A percentile compares a stretch with the other conserved stretches of the same genome.
These are phyloP conservation scores for Mallotus villosus DNA, from an alignment of 2,797 vertebrate genomes.

Conservation along the genomic window DNA sequence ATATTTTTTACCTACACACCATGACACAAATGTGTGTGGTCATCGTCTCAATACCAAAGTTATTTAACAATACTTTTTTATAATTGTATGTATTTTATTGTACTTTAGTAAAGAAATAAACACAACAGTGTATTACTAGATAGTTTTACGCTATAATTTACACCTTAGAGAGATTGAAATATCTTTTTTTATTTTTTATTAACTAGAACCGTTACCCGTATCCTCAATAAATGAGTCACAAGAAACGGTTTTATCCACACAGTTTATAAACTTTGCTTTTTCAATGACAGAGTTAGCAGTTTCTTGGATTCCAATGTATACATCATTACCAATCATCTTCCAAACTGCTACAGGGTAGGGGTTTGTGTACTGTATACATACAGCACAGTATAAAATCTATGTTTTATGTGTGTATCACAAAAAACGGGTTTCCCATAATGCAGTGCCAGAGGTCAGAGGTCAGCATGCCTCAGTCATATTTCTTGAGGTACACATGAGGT, in stretches of 20 bases:
- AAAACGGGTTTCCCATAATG: too few relatives aligned
- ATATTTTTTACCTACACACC: constrained; percentile 41
- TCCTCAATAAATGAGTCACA: not conserved
- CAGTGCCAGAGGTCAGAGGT: not conserved
- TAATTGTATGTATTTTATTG: constrained; percentile 60
- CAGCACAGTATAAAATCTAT: too few relatives aligned
- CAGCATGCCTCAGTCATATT: not conserved
- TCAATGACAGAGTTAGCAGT: not conserved
- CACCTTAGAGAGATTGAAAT: not conserved
- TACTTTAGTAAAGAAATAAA: constrained; percentile 63
- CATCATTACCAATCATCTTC: not conserved
- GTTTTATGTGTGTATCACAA: too few relatives aligned
- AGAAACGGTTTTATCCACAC: not conserved
- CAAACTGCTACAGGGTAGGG: not conserved
- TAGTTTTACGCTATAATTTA: not conserved
- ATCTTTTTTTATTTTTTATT: too few relatives aligned
- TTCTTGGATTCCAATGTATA: not conserved
- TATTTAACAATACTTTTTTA: constrained; percentile 68
- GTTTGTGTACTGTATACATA: too few relatives aligned
- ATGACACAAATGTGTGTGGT: constrained; percentile 44
- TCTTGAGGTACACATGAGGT: not conserved
- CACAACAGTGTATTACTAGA: constrained; percentile 51
- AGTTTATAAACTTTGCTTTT: not conserved
- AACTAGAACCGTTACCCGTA: not conserved
- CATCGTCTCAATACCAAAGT: constrained; percentile 57